Conservation (phyloP, 2,113 vertebrate genomes). For the Aplodontia rufa region DNA sequence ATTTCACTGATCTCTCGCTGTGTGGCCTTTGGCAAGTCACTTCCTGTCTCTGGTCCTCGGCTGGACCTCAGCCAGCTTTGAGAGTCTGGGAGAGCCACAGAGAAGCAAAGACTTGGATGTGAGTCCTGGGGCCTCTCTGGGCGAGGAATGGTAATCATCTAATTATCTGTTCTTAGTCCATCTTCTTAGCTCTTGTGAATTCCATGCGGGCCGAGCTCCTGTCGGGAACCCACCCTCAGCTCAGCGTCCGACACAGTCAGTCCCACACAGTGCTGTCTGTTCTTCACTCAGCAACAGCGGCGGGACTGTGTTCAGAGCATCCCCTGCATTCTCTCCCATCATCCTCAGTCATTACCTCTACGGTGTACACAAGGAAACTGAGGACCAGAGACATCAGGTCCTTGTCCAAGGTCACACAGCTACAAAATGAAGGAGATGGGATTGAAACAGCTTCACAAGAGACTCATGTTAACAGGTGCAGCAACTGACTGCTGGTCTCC, state of each 20-base stretch:
- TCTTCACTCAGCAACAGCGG: not conserved
- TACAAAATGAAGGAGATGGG: not conserved
- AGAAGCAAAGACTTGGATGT: slow-evolving; percentile 31
- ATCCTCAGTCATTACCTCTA: not conserved
- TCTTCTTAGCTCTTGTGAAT: not conserved
- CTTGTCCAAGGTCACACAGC: not conserved
- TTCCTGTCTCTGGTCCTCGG: not conserved
- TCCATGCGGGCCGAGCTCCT: accelerated
- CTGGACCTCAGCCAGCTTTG: not conserved
- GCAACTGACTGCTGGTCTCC: not conserved
- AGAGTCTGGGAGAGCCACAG: not conserved
- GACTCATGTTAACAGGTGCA: not conserved
- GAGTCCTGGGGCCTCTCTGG: not conserved
- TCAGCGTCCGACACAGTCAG: accelerated
- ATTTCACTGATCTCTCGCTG: not conserved
- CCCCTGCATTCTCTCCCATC: accelerated
- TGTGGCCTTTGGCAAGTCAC: not conserved
- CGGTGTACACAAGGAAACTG: not conserved
- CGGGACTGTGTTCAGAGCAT: not conserved
- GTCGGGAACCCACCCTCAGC: not conserved
- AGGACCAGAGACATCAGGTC: not conserved
- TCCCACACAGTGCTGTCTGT: accelerated
- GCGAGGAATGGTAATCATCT: not conserved
- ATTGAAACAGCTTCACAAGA: not conserved
- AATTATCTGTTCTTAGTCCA: not conserved